These are phyloP conservation scores for Hylia prasina DNA, from an alignment of 2,113 vertebrate genomes.

Conservation along the genomic window DNA sequence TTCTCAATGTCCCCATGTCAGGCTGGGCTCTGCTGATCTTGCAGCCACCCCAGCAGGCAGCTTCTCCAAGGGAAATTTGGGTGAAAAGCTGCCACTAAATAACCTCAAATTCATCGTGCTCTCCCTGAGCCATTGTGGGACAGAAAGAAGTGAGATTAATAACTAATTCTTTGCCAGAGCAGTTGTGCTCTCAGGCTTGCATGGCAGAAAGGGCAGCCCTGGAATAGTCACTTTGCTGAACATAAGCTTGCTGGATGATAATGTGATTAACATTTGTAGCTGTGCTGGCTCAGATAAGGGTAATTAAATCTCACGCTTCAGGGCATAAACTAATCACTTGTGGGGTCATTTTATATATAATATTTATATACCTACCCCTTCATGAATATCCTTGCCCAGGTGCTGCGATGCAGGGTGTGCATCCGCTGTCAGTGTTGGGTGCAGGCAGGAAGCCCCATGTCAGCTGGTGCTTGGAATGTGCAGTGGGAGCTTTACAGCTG, in stretches of 20 bases:
- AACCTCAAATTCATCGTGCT: background rate
- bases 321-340: slow-evolving; percentile 45
- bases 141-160: background rate
- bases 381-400: background rate
- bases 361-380: background rate
- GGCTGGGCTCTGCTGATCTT: background rate
- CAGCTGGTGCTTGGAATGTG: background rate
- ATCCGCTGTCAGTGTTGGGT: rapidly evolving
- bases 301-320: slow-evolving; percentile 62
- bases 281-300: slow-evolving; percentile 42
- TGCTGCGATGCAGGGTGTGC: background rate
- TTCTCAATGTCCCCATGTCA: background rate
- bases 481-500: background rate
- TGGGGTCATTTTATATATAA: slow-evolving; percentile 19
- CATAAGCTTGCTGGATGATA: slow-evolving; percentile 24
- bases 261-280: slow-evolving; percentile 65
- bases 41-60: background rate
- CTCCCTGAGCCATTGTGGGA: background rate
- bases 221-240: slow-evolving; percentile 1
- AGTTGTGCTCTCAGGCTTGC: background rate
- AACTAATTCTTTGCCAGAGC: background rate
- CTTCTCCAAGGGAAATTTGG: background rate
- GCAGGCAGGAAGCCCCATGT: background rate
- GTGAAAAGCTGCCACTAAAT: background rate
- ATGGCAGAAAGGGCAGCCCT: background rate